A percentile compares a stretch with the other conserved stretches of the same genome.
phyloP scores from a whole-genome alignment of 2,888 invertebrate genomes.

The Sinelater perroti region DNA sequence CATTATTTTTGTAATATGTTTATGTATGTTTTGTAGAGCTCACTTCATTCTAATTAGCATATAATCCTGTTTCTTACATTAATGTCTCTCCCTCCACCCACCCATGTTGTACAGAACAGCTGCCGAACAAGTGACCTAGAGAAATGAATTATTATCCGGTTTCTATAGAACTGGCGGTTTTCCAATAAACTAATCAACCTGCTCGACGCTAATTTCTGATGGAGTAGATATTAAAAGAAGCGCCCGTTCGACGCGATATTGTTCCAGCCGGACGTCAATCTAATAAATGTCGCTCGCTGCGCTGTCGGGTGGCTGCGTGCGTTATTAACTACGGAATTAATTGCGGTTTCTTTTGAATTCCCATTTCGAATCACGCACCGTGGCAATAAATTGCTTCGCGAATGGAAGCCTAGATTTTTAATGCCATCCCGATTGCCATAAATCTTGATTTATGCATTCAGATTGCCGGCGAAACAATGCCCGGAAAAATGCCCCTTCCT shows the following conservation, averaged over 20 bases:
- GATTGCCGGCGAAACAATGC: slow-evolving; percentile 13
- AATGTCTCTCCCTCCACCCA: no score
- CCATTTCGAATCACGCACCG: slow-evolving; percentile 48
- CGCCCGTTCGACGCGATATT: slow-evolving; percentile 4
- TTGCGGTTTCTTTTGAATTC: slow-evolving; percentile 48
- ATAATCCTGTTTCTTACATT: no score
- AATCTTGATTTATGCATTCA: slow-evolving; percentile 26
- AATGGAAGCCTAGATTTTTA: slow-evolving; percentile 26
- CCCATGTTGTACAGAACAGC: no score
- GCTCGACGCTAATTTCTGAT: no score
- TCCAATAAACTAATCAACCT: no score
- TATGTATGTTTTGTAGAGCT: no score
- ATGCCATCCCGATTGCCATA: slow-evolving; percentile 28
- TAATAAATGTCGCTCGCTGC: slow-evolving; percentile 50
- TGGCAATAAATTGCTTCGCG: slow-evolving; percentile 25
- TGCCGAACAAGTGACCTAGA: no score
- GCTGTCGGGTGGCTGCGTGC: slow-evolving; percentile 46
- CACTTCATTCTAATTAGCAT: no score
- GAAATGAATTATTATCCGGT: no score
- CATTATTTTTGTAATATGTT: no score
- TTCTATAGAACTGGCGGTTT: no score
- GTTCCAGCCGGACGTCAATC: slow-evolving; percentile 44
- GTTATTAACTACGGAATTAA: slow-evolving; percentile 48
- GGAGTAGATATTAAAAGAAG: background rate
- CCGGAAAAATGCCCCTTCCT: slow-evolving; percentile 1